Conservation (phyloP, 2,888 invertebrate genomes). For the Harpalus rubripes region DNA sequence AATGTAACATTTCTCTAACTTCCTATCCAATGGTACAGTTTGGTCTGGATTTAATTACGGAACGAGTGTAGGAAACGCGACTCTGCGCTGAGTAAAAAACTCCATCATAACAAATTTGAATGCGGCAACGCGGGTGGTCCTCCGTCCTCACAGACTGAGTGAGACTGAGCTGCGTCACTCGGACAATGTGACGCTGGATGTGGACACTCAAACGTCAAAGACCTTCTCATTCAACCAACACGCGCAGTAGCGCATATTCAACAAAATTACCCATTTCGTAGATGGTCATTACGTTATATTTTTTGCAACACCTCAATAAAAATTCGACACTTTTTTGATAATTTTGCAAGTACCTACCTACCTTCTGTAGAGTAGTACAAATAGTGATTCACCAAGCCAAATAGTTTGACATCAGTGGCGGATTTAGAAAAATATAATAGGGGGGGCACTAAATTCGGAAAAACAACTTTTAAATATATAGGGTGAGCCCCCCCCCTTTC, state of each 20-base stretch:
- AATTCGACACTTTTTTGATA: too few species aligned
- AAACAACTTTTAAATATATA: too few species aligned
- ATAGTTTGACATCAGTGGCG: too few species aligned
- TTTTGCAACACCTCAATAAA: not conserved
- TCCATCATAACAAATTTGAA: conserved; percentile 65
- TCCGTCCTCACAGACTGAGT: not conserved
- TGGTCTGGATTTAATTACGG: conserved; percentile 32
- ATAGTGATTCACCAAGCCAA: too few species aligned
- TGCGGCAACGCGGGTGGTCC: conserved; percentile 62
- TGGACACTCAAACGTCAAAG: not conserved
- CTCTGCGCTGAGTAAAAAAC: conserved; percentile 17
- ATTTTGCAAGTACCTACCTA: too few species aligned
- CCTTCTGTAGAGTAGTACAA: too few species aligned
- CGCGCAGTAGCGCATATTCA: not conserved
- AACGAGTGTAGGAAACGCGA: conserved; percentile 43
- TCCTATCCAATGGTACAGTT: conserved; percentile 1
- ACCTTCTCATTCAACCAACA: not conserved
- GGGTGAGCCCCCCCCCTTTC: too few species aligned
- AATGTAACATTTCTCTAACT: not conserved
- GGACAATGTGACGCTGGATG: not conserved
- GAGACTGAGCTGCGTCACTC: not conserved
- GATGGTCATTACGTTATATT: not conserved
- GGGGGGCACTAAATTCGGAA: too few species aligned
- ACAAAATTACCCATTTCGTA: not conserved
- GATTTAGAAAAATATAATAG: too few species aligned